phyloP scores from a whole-genome alignment of 1,140 invertebrate genomes.

The Pararge aegeria region DNA sequence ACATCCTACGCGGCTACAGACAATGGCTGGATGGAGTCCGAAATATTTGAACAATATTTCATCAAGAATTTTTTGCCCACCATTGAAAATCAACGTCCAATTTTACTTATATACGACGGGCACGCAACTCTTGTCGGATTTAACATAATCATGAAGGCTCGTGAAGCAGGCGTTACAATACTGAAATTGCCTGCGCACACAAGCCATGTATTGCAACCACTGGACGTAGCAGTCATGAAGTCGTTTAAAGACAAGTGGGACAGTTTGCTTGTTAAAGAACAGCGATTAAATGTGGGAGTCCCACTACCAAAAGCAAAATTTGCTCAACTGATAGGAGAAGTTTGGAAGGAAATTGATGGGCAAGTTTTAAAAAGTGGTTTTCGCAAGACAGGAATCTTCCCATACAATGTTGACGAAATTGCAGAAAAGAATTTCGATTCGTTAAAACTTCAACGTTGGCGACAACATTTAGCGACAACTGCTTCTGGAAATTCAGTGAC shows the following conservation, averaged over 20 bases:
- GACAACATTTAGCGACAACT: no score
- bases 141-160: constrained; percentile 36
- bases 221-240: constrained; percentile 44
- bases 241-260: constrained; percentile 41
- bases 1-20: constrained; percentile 33
- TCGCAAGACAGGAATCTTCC: constrained; percentile 41
- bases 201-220: constrained; percentile 45
- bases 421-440: no score
- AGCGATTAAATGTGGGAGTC: constrained; percentile 34
- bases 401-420: no score
- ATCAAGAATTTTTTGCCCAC: constrained; percentile 28
- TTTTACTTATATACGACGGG: constrained; percentile 39
- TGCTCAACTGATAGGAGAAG: constrained; percentile 20
- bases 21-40: constrained; percentile 33
- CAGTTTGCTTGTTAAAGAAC: constrained; percentile 34
- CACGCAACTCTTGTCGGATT: constrained; percentile 32
- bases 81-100: constrained; percentile 28
- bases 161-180: constrained; percentile 34
- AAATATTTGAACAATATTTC: constrained; percentile 27
- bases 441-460: no score
- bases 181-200: constrained; percentile 42
- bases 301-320: constrained; percentile 34
- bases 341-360: constrained; percentile 29
- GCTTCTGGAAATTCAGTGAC: no score
- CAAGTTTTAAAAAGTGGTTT: constrained; percentile 36